phyloP scores from a whole-genome alignment of 2,797 vertebrate species.

The Mormyrus proboscirostris region DNA sequence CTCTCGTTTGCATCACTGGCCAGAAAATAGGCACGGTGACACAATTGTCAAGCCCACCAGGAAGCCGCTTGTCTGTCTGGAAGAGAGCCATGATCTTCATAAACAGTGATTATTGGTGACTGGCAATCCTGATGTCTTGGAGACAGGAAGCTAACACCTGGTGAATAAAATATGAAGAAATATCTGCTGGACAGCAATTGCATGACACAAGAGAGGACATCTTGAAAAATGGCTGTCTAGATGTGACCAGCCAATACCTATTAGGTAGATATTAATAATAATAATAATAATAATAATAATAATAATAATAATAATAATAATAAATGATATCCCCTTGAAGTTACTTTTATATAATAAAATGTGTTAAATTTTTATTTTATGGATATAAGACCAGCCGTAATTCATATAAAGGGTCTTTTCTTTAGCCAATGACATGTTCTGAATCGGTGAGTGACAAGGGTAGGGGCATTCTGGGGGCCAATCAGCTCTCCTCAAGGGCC shows the following conservation, averaged over 20 bases:
- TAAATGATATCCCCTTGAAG: not conserved
- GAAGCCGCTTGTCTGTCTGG: not conserved
- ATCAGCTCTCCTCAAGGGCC: not conserved
- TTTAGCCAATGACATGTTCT: not conserved
- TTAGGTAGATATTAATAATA: not conserved
- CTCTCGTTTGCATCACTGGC: constrained; percentile 27
- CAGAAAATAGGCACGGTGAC: constrained; percentile 2
- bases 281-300: not conserved
- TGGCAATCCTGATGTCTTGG: not conserved
- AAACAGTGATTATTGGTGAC: constrained; percentile 4
- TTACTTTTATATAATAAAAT: not conserved
- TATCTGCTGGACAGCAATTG: not conserved
- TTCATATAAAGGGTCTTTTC: not conserved
- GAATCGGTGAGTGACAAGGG: not conserved
- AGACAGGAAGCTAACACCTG: not conserved
- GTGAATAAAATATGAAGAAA: not conserved
- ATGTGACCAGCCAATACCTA: not conserved
- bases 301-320: not conserved
- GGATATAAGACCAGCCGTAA: not conserved
- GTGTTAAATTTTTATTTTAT: not conserved
- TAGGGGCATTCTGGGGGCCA: not conserved
- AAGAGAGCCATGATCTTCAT: not conserved
- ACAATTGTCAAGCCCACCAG: not conserved
- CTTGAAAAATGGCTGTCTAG: not conserved
- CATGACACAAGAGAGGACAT: not conserved